A percentile compares a stretch with the other conserved stretches of the same genome.
phyloP scores from a whole-genome alignment of 2,888 invertebrate genomes.

The Nephrotoma appendiculata region DNA sequence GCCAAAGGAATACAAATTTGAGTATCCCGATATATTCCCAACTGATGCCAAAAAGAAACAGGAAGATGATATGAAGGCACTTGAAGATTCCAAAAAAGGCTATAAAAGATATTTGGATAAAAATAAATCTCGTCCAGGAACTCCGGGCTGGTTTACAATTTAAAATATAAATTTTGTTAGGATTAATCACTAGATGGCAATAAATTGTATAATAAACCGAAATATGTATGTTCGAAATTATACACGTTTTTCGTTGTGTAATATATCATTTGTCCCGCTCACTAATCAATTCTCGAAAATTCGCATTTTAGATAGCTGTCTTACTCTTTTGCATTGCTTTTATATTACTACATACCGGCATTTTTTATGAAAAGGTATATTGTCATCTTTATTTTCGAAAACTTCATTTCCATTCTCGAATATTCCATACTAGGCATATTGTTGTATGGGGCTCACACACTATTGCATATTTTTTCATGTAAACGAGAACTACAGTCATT shows the following conservation, averaged over 20 bases:
- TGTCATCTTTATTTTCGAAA: background rate
- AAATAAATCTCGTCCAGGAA: constrained; percentile 52
- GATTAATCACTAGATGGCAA: background rate
- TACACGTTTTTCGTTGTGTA: background rate
- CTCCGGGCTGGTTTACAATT: constrained; percentile 67
- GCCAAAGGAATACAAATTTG: constrained; percentile 57
- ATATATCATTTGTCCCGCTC: background rate
- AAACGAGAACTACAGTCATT: background rate
- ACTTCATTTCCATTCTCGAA: background rate
- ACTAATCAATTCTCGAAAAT: background rate
- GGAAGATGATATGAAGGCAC: constrained; percentile 40
- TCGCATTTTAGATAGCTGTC: background rate
- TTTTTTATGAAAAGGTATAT: background rate
- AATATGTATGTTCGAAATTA: background rate
- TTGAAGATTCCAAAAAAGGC: constrained; percentile 46
- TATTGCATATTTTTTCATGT: background rate
- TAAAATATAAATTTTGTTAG: constrained; percentile 24
- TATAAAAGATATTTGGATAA: constrained; percentile 43
- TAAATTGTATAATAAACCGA: background rate
- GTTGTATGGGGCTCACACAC: background rate
- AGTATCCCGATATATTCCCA: constrained; percentile 60
- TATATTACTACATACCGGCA: background rate
- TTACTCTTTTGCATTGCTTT: background rate
- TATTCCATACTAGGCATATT: background rate
- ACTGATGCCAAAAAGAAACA: constrained; percentile 33